phyloP scores from a whole-genome alignment of 1,140 invertebrate species.

The Bombus breviceps region DNA sequence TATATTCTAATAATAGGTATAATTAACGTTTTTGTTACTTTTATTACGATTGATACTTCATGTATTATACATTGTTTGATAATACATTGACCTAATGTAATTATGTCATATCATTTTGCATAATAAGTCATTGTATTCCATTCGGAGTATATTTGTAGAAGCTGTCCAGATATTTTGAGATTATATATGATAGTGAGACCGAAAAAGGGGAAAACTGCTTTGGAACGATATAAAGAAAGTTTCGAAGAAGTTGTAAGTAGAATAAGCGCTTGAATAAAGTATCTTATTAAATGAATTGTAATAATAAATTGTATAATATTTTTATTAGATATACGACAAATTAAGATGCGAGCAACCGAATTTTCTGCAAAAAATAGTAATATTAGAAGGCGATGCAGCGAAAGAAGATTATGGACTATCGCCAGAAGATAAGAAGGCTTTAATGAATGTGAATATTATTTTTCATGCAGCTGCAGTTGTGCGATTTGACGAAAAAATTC shows the following conservation, averaged over 20 bases:
- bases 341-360: constrained; percentile 78
- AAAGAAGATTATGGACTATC: constrained; percentile 84
- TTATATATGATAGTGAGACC: constrained; percentile 88
- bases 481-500: constrained; percentile 92
- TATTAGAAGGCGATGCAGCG: constrained; percentile 86
- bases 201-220: constrained; percentile 87
- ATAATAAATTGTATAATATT: background rate
- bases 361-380: constrained; percentile 83
- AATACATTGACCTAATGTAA: background rate
- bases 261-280: background rate
- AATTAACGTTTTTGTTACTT: background rate
- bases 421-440: constrained; percentile 78
- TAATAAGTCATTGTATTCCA: background rate
- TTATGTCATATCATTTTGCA: background rate
- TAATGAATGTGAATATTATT: constrained; percentile 86
- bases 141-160: constrained; percentile 77
- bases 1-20: no score
- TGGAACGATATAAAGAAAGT: constrained; percentile 84
- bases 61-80: background rate
- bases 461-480: constrained; percentile 96
- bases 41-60: background rate
- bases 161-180: constrained; percentile 86
- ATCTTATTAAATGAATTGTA: background rate
- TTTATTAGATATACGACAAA: constrained; percentile 82
- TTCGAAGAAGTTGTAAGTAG: constrained; percentile 83